phyloP scores from a whole-genome alignment of 2,113 vertebrate species.

The Colistium nudipinnis region DNA sequence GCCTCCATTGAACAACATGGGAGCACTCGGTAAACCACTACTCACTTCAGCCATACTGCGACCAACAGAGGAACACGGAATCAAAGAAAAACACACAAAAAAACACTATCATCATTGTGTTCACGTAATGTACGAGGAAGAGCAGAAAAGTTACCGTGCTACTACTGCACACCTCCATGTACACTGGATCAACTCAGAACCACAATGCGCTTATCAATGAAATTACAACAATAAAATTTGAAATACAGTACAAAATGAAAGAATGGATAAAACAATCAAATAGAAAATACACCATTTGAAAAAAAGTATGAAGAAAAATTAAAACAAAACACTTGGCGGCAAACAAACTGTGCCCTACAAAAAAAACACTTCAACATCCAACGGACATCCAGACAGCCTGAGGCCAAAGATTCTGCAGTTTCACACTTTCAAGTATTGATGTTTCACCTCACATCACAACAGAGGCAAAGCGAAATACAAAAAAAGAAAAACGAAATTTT shows the following conservation, averaged over 20 bases:
- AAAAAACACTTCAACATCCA: slow-evolving; percentile 40
- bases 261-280: slow-evolving; percentile 56
- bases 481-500: slow-evolving; percentile 17
- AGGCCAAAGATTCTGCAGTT: slow-evolving; percentile 72
- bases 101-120: slow-evolving; percentile 49
- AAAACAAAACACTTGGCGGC: slow-evolving; percentile 53
- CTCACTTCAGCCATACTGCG: slow-evolving; percentile 59
- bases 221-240: slow-evolving; percentile 50
- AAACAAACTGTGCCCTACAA: slow-evolving; percentile 59
- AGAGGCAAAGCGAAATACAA: slow-evolving; percentile 66
- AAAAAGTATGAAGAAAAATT: slow-evolving; percentile 31
- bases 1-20: slow-evolving; percentile 52
- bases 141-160: slow-evolving; percentile 59
- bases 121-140: slow-evolving; percentile 74
- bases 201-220: slow-evolving; percentile 29
- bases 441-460: slow-evolving; percentile 57
- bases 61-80: slow-evolving; percentile 47
- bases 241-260: slow-evolving; percentile 64
- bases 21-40: slow-evolving; percentile 51
- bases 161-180: slow-evolving; percentile 44
- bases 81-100: slow-evolving; percentile 23
- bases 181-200: slow-evolving; percentile 37
- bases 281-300: slow-evolving; percentile 55
- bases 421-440: slow-evolving; percentile 83
- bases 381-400: slow-evolving; percentile 60